These are phyloP conservation scores for Symphodus melops DNA, from an alignment of 2,113 vertebrate species.

Conservation along the genomic window DNA sequence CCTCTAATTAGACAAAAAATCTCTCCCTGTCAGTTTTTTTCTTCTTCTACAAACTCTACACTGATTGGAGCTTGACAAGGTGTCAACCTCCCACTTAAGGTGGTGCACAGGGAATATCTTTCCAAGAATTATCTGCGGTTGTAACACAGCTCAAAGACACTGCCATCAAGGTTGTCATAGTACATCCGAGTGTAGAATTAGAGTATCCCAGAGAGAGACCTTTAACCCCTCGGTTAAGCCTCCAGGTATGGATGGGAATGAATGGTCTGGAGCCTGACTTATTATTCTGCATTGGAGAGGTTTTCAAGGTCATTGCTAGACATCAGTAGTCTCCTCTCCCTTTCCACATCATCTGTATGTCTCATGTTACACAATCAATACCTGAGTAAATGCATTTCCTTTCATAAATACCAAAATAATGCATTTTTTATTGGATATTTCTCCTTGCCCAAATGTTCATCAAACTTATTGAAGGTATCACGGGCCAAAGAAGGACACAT, in stretches of 20 bases:
- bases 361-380: not conserved
- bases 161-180: slow-evolving; percentile 59
- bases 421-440: not conserved
- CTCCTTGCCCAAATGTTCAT: not conserved
- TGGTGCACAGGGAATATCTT: not conserved
- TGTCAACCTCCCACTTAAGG: not conserved
- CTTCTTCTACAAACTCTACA: not conserved
- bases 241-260: slow-evolving; percentile 44
- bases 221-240: slow-evolving; percentile 46
- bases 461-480: not conserved
- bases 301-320: slow-evolving; percentile 58
- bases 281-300: slow-evolving; percentile 35
- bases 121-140: slow-evolving; percentile 45
- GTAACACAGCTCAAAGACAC: slow-evolving; percentile 44
- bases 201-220: slow-evolving; percentile 49
- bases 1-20: slow-evolving; percentile 12
- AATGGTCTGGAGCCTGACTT: slow-evolving; percentile 30
- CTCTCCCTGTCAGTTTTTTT: not conserved
- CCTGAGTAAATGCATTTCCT: not conserved
- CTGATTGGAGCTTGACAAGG: slow-evolving; percentile 23
- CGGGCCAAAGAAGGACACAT: not conserved
- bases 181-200: slow-evolving; percentile 30
- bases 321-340: slow-evolving; percentile 12
- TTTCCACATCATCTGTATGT: not conserved
- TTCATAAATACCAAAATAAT: not conserved